phyloP scores from a whole-genome alignment of 2,113 vertebrate species.

The Pycnonotus jocosus region DNA sequence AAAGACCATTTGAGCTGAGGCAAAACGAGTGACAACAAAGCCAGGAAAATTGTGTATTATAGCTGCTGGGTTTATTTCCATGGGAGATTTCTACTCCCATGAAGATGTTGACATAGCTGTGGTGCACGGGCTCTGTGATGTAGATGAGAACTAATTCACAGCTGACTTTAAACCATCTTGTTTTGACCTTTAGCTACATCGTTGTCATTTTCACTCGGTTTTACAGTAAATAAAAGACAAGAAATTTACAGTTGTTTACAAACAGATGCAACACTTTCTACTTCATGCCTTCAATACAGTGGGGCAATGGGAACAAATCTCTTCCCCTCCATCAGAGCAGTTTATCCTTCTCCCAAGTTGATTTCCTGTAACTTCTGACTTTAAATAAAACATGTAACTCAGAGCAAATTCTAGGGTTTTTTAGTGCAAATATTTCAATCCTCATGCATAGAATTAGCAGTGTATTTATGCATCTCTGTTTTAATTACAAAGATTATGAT shows the following conservation, averaged over 20 bases:
- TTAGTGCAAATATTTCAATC: neutral
- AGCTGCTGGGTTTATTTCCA: neutral
- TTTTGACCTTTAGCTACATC: neutral
- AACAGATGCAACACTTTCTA: neutral
- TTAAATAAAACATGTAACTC: neutral
- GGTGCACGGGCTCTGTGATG: neutral
- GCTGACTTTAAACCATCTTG: neutral
- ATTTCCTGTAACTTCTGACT: neutral
- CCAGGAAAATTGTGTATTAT: accelerated
- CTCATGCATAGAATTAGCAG: neutral
- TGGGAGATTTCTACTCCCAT: neutral
- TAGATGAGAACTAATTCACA: neutral
- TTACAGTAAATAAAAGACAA: neutral
- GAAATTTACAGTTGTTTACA: neutral
- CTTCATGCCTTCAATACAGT: accelerated
- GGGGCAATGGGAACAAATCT: neutral
- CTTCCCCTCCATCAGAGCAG: neutral
- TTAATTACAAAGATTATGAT: neutral
- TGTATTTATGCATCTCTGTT: neutral
- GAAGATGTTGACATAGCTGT: neutral
- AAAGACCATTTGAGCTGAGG: neutral
- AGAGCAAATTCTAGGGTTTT: neutral
- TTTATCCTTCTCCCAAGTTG: neutral
- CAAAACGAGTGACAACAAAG: neutral
- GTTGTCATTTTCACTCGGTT: neutral